phyloP scores from a whole-genome alignment of 2,797 vertebrate species.

The Hapalemur alaotrensis region DNA sequence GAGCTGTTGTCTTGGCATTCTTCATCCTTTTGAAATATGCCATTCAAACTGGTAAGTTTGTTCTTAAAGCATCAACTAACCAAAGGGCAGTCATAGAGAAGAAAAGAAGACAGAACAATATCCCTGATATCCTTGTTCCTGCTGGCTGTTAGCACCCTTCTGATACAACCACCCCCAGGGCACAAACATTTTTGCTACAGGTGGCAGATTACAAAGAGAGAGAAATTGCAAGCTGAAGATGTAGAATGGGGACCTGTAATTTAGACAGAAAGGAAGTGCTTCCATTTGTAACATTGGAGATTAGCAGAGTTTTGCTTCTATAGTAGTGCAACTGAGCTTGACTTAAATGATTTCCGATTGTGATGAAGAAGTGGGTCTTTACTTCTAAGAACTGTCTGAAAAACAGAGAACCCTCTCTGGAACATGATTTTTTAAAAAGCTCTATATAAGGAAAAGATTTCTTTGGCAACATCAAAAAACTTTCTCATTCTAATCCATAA shows the following conservation, averaged over 20 bases:
- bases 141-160: background rate
- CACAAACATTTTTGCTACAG: background rate
- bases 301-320: background rate
- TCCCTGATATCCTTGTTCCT: background rate
- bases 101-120: background rate
- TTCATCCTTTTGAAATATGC: conserved; percentile 28
- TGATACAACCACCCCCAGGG: background rate
- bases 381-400: background rate
- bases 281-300: background rate
- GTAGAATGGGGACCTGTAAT: background rate
- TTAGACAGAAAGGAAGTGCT: background rate
- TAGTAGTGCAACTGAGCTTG: background rate
- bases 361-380: background rate
- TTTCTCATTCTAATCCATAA: background rate
- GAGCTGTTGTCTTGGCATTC: background rate
- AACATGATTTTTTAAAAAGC: background rate
- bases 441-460: background rate
- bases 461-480: background rate
- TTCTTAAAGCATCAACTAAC: background rate
- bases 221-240: background rate
- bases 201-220: background rate
- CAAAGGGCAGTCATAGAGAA: background rate
- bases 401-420: background rate
- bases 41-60: background rate
- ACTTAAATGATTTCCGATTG: background rate